These are phyloP conservation scores for Chrysolina haemoptera DNA, from an alignment of 2,888 invertebrate species.

Conservation along the genomic window DNA sequence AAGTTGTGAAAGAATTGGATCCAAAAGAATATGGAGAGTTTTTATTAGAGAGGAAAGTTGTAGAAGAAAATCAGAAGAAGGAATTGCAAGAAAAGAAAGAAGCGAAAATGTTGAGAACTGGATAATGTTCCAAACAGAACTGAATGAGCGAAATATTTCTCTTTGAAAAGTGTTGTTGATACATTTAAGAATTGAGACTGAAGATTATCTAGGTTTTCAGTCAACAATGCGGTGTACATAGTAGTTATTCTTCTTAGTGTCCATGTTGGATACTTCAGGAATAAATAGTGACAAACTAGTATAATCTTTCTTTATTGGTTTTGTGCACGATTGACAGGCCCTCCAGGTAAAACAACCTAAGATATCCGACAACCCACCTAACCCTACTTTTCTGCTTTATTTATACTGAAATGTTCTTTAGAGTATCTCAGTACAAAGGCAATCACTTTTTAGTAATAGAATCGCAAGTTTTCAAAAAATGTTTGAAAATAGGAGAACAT, in stretches of 20 bases:
- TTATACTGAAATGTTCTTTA: no score
- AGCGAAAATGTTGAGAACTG: constrained; percentile 92
- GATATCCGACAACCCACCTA: no score
- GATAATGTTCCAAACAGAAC: constrained; percentile 60
- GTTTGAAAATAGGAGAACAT: no score
- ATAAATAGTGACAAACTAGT: neutral
- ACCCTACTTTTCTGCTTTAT: no score
- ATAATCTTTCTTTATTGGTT: no score
- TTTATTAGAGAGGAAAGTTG: constrained; percentile 80
- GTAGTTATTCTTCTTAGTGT: neutral
- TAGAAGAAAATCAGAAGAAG: constrained; percentile 82
- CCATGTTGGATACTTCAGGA: neutral
- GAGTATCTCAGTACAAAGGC: no score
- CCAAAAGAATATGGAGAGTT: constrained; percentile 87
- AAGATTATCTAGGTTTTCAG: neutral
- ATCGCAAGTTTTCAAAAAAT: no score
- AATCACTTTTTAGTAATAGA: no score
- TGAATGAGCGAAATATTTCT: neutral
- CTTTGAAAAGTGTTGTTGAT: neutral
- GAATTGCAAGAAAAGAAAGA: constrained; percentile 87
- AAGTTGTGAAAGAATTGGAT: constrained; percentile 85
- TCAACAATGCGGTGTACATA: neutral
- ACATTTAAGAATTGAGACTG: no score
- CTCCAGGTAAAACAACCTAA: no score
- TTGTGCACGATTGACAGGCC: no score